Evolutionary conservation across 2,888 invertebrate genomes (phyloP).

Genomic region (Selenia dentaria): DNA sequence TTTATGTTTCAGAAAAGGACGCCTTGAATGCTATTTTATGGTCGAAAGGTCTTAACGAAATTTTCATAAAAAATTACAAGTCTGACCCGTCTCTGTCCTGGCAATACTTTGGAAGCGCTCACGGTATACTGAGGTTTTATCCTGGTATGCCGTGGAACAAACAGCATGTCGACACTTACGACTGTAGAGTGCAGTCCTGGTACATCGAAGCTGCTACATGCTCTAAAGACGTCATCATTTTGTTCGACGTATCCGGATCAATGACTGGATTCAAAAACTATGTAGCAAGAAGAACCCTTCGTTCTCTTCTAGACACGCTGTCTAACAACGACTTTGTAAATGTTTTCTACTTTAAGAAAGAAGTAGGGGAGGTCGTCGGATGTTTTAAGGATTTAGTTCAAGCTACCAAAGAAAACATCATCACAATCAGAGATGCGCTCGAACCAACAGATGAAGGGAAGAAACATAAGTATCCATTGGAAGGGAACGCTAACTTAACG

Average conservation of each 20-base stretch:
- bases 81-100: slow-evolving; percentile 96
- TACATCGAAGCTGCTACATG: slow-evolving; percentile 99
- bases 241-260: slow-evolving; percentile 98
- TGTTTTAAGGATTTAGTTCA: slow-evolving; percentile 96
- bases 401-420: slow-evolving; percentile 94
- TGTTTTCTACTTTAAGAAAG: slow-evolving; percentile 92
- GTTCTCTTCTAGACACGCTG: slow-evolving; percentile 95
- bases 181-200: slow-evolving; percentile 97
- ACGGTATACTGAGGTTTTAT: slow-evolving; percentile 96
- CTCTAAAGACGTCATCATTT: slow-evolving; percentile 97
- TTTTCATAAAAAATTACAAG: slow-evolving; percentile 93
- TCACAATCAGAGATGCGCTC: slow-evolving; percentile 89
- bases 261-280: slow-evolving; percentile 94
- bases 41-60: slow-evolving; percentile 93
- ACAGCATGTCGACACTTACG: slow-evolving; percentile 89
- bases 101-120: slow-evolving; percentile 98
- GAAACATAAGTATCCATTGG: slow-evolving; percentile 85
- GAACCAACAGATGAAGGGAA: slow-evolving; percentile 65
- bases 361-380: slow-evolving; percentile 89
- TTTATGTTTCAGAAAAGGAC: slow-evolving; percentile 59
- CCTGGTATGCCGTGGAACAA: slow-evolving; percentile 91
- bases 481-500: slow-evolving; percentile 93
- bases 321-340: slow-evolving; percentile 99
- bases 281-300: slow-evolving; percentile 93
- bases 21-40: slow-evolving; percentile 88